Evolutionary conservation across 2,888 invertebrate genomes (phyloP), one percentile per base, ranked within the genome.

Genomic region (Ypsolopha sequella): DNA sequence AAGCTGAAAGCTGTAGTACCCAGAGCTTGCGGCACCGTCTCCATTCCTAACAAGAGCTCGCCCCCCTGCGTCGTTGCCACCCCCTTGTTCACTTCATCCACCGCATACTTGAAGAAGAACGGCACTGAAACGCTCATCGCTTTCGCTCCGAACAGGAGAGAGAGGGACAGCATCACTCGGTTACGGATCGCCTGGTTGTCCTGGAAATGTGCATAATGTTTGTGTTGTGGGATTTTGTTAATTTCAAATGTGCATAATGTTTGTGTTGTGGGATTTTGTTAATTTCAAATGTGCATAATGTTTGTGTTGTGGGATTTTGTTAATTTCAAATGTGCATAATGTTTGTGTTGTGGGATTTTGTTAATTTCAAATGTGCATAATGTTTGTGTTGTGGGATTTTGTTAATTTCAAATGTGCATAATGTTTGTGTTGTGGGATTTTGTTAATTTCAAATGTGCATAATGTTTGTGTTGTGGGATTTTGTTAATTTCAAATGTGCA

Each of bases 21-120:
- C 48, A 96, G 86, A 1, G 96, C 94, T 64, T 93, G 92, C 0
- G 94, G 92, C n/a, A 94, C 92, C 6, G 92, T 91, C 34, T 91
- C 91, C 89, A 95, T 90, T 53, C 91, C 92, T 10, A 97, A 73
- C 52, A 90, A 54, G n/a, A 88, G 87, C 11, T 87, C 88, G 0
- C 86, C 84, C 0, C 78, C 70, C 0, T 71, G 63, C 0, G 72
- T 63, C 0, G 71, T 62, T 2, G 88, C 69, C 38, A 88, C 66
- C 7, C 89, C 76, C 6, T 85, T 80, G 69, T 97, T 97, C 56
- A 98, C 89, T 59, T 91, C 91, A 73, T 99, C 99, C 53, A 99
- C 90, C 0, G 94, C 93, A 69, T 95, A 93, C 78, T 99, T 98
- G 80, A 99, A 98, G 53, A 98, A 80, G 82, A 99, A 98, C 9